Evolutionary conservation across 2,888 invertebrate species (phyloP).

Genomic region (Allolobophora icterica): DNA sequence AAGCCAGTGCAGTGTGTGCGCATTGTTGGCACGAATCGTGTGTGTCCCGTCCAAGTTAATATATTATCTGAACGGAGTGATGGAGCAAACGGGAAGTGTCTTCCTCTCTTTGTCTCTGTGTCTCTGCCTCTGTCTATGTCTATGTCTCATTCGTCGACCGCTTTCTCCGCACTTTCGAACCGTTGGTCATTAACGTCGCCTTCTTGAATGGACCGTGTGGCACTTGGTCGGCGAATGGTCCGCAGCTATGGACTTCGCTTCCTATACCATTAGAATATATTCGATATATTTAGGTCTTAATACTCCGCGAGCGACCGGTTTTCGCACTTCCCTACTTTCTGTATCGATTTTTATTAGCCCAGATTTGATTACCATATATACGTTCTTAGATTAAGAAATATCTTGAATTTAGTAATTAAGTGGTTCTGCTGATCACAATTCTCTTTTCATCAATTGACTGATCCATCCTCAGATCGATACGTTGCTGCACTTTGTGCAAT

Average conservation of each 20-base stretch:
- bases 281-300: neutral
- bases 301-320: neutral
- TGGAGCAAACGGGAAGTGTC: neutral
- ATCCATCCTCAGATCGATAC: neutral
- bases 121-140: neutral
- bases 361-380: neutral
- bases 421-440: neutral
- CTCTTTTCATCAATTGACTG: neutral
- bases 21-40: conserved; percentile 13
- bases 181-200: neutral
- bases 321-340: neutral
- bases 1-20: neutral
- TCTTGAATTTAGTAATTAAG: neutral
- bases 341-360: neutral
- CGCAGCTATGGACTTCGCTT: neutral
- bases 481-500: neutral
- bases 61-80: conserved; percentile 1
- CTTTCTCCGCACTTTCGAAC: neutral
- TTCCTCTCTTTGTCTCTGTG: neutral
- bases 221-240: neutral
- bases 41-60: neutral
- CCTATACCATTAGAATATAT: neutral
- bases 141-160: neutral
- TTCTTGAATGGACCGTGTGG: conserved; percentile 17
- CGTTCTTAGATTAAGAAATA: neutral